A percentile compares a stretch with the other conserved stretches of the same genome.
Evolutionary conservation across 2,888 invertebrate genomes (phyloP).

Genomic region (Orchesellides sinensis): DNA sequence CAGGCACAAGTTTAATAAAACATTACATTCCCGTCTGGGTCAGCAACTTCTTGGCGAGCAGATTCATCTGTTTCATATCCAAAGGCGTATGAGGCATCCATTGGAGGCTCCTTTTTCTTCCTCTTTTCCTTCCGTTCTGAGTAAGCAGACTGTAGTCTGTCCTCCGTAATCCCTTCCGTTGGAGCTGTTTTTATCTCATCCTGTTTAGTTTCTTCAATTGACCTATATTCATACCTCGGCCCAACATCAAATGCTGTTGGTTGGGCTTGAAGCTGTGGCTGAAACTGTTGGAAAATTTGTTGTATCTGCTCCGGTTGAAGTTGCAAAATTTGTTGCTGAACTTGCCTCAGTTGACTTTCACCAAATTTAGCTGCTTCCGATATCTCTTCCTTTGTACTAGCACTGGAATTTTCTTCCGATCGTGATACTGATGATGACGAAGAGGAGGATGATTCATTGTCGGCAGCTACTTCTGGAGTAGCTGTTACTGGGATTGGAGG

Average conservation of each 20-base stretch:
- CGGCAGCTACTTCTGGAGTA: not conserved
- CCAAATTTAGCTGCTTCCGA: conserved; percentile 36
- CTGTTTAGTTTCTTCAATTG: conserved; percentile 14
- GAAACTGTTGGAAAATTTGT: conserved; percentile 27
- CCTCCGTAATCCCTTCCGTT: conserved; percentile 53
- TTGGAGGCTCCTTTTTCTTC: conserved; percentile 38
- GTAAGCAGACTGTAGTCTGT: conserved; percentile 55
- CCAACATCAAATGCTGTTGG: conserved; percentile 22
- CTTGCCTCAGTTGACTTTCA: conserved; percentile 3
- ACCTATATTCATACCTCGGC: conserved; percentile 46
- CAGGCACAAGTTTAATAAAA: too few species aligned
- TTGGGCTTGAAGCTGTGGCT: not conserved
- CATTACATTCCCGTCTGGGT: conserved; percentile 69
- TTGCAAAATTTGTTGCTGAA: conserved; percentile 29
- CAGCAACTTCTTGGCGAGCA: conserved; percentile 67
- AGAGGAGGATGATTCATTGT: conserved; percentile 30
- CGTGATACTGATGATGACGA: conserved; percentile 40
- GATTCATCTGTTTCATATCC: conserved; percentile 69
- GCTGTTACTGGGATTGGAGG: not conserved
- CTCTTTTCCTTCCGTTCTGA: conserved; percentile 53
- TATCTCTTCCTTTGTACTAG: conserved; percentile 48
- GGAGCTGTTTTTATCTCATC: conserved; percentile 56
- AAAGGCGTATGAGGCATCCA: conserved; percentile 69
- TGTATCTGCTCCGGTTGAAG: conserved; percentile 44
- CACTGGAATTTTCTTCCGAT: conserved; percentile 37